Evolutionary conservation across 2,888 invertebrate genomes (phyloP).

Genomic region (Augochlorella aurata): DNA sequence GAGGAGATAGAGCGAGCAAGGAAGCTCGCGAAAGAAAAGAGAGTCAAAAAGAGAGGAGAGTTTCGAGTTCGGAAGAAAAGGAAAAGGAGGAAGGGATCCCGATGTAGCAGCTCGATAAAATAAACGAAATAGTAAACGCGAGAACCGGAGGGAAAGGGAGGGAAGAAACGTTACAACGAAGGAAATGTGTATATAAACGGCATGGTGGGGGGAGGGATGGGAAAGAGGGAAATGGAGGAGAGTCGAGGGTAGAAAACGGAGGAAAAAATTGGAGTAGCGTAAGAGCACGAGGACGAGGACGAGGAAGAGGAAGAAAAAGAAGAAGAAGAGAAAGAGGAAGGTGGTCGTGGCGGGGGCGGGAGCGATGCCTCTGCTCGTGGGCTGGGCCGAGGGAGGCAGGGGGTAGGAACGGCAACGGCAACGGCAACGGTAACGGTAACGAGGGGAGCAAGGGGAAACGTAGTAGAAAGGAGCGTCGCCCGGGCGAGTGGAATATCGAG

Average conservation of each 20-base stretch:
- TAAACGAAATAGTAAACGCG: constrained; percentile 13
- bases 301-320: neutral
- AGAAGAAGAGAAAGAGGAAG: neutral
- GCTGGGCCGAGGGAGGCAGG: too few species aligned
- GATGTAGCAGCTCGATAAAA: neutral
- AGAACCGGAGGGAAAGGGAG: neutral
- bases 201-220: neutral
- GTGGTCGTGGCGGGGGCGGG: neutral
- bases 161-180: neutral
- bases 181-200: neutral
- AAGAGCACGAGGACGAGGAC: constrained; percentile 36
- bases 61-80: neutral
- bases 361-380: neutral
- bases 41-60: neutral
- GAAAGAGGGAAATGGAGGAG: constrained; percentile 22
- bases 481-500: constrained; percentile 79
- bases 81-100: neutral
- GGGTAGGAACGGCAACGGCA: too few species aligned
- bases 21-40: neutral
- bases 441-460: constrained; percentile 21
- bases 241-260: constrained; percentile 26
- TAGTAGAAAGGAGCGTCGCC: constrained; percentile 73
- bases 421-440: neutral
- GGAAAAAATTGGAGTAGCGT: constrained; percentile 46
- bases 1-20: neutral